Evolutionary conservation across 2,888 invertebrate genomes (phyloP).

Genomic region (Pachydiplax longipennis): DNA sequence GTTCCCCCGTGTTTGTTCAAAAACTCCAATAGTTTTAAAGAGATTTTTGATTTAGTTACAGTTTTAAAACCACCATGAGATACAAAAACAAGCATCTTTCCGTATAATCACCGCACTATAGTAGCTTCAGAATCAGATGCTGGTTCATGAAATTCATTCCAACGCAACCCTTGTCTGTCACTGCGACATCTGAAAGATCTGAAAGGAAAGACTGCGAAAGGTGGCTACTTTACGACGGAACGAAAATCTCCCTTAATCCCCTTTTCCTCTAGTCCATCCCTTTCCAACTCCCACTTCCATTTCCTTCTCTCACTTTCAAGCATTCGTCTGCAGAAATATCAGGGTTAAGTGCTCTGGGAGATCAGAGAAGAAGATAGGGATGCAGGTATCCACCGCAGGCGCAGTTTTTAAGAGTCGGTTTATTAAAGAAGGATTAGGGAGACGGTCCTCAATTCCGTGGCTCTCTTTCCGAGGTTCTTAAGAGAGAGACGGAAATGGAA

Average conservation of each 20-base stretch:
- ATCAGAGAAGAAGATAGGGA: neutral
- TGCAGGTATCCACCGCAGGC: neutral
- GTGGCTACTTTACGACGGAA: neutral
- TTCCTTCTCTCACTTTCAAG: neutral
- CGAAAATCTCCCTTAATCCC: neutral
- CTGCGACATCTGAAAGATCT: no score
- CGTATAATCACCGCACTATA: no score
- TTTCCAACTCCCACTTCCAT: neutral
- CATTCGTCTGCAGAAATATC: neutral
- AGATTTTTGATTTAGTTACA: neutral
- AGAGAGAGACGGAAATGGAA: neutral
- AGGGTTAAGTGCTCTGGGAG: slow-evolving; percentile 11
- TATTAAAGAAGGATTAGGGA: neutral
- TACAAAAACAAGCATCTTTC: neutral
- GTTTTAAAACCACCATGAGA: neutral
- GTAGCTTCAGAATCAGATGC: no score
- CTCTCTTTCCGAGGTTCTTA: neutral
- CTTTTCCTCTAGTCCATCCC: neutral
- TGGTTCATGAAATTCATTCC: no score
- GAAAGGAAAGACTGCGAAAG: neutral
- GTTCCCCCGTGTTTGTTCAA: no score
- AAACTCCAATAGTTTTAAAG: no score
- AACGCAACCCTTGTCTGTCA: no score
- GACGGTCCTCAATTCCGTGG: neutral
- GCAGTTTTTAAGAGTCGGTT: neutral